Conservation (phyloP, 2,113 vertebrate species). For the Sciurus niger region DNA sequence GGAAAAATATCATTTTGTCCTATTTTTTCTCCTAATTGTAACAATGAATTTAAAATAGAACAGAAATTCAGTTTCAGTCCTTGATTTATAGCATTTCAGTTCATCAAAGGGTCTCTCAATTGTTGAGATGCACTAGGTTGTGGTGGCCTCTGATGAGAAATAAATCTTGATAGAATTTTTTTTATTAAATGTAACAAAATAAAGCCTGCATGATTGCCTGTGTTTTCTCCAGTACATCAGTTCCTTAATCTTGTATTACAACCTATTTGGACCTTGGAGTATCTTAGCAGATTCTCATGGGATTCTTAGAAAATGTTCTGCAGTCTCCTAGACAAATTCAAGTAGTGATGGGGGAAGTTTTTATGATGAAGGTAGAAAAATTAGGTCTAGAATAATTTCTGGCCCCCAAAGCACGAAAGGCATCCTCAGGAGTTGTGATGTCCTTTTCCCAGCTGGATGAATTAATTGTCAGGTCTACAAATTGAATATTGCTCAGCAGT, state of each 20-base stretch:
- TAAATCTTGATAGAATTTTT: background rate
- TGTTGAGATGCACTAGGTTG: background rate
- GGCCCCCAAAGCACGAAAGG: too few species aligned
- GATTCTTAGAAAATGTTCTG: background rate
- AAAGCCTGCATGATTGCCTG: background rate
- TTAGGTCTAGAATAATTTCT: background rate
- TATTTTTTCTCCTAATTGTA: background rate
- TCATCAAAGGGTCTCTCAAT: background rate
- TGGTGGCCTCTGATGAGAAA: background rate
- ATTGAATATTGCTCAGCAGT: background rate
- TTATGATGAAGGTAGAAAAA: background rate
- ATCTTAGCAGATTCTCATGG: background rate
- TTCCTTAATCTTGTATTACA: background rate
- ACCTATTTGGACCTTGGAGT: background rate
- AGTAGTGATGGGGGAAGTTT: background rate
- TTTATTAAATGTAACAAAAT: background rate
- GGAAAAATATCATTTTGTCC: background rate
- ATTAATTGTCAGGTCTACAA: background rate
- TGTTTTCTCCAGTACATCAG: background rate
- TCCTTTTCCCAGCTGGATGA: background rate
- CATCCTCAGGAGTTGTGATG: background rate
- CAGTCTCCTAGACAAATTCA: background rate
- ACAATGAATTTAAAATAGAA: conserved; percentile 40
- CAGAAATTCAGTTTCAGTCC: background rate
- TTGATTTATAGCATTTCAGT: conserved; percentile 8